phyloP scores from a whole-genome alignment of 1,140 invertebrate genomes.

The Formica selysi region DNA sequence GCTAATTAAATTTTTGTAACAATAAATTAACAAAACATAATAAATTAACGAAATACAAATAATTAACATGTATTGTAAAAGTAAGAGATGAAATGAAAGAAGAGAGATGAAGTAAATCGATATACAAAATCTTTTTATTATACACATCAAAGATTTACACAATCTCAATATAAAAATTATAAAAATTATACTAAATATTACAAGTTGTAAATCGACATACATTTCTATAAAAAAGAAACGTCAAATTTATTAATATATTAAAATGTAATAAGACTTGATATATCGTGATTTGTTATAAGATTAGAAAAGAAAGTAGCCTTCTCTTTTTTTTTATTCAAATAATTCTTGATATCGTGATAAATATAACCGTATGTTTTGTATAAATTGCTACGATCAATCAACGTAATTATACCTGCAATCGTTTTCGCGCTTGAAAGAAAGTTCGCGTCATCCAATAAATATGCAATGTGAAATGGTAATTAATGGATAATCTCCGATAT shows the following conservation, averaged over 20 bases:
- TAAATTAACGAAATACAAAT: constrained; percentile 4
- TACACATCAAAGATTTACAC: not conserved
- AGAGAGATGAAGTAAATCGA: not conserved
- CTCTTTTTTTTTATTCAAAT: not conserved
- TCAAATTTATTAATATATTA: not conserved
- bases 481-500: constrained; percentile 66
- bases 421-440: constrained; percentile 19
- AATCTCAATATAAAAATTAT: not conserved
- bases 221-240: not conserved
- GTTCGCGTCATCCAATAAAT: constrained; percentile 43
- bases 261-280: not conserved
- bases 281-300: not conserved
- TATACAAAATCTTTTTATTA: not conserved
- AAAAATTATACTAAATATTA: not conserved
- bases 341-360: not conserved
- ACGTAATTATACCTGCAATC: constrained; percentile 42
- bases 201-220: not conserved
- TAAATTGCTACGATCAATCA: constrained; percentile 27
- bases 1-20: not conserved
- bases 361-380: not conserved
- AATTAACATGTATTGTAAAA: constrained; percentile 14
- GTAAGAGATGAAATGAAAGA: too few species aligned
- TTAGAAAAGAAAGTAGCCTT: not conserved
- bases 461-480: constrained; percentile 58
- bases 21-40: too few species aligned